Base-by-base conservation (phyloP, 2,888 invertebrate species). In the Lasioglossum morio region DNA sequence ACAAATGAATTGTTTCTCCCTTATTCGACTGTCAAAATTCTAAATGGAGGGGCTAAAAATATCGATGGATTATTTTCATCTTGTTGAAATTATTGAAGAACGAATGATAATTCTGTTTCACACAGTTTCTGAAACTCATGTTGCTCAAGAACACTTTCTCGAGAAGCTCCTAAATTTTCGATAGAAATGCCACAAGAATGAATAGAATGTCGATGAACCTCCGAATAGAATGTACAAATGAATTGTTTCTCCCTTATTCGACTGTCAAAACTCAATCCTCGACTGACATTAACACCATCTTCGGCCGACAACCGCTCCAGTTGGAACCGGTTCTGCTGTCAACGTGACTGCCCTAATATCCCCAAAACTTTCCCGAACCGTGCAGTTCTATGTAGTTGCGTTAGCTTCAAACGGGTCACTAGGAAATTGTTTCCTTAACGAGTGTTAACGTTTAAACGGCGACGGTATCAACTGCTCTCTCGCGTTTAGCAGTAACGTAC, bases 281-380 rank as follows among this genome's bases (percentile, higher is more conserved):
- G 27, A n/a, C 40, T 30, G 4, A 30, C 46, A 34, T 66, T 48
- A 72, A 66, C 72, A 63, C 80, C 75, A 75, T 75, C 72, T 76
- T 76, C n/a, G n/a, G 30, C 57, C 16, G 34, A 60, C 53, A 37
- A 4, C 40, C 40, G 83, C 63, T 81, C 83, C 63, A 83, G 66
- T 83, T 81, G 43, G 53, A 76, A 83, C 83, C 83, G 81, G 83
- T 83, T 83, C 72, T 53, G 40, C 16, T 30, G 60, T 43, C 76
- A 72, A 72, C 48, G 48, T 27, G 72, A 72, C 80, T 43, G 53
- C 60, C n/a, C 48, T 40, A 63, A 72, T 72, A 75, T 53, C 72
- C 75, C 81, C 75, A 40, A 83, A 83, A 76, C 83, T 83, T 83
- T 83, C 82, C 70, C 80, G 43, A 80, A 80, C 60, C 73, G 34